Conservation (phyloP, 92 coral and sea anemone species). For the Pocillopora meandrina region DNA sequence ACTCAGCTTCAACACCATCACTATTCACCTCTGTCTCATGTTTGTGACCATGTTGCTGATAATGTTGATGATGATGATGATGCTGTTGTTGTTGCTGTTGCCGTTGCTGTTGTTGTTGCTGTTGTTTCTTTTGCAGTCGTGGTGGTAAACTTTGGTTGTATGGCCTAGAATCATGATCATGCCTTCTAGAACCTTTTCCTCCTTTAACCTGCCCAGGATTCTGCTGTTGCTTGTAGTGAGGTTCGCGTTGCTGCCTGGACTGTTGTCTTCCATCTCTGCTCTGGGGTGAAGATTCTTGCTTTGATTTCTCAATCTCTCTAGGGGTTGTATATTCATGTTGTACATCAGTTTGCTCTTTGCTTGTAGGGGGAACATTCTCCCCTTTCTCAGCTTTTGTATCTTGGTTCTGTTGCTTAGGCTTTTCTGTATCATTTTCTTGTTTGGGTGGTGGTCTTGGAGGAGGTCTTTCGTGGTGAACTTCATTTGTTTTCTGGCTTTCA, state of each 20-base stretch:
- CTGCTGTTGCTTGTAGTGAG: constrained; percentile 73
- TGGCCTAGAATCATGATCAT: constrained; percentile 69
- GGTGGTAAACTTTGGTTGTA: constrained; percentile 88
- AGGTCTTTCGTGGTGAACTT: constrained; percentile 47
- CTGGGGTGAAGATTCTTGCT: constrained; percentile 14
- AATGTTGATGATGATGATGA: constrained; percentile 62
- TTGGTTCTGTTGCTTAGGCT: constrained; percentile 25
- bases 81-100: constrained; percentile 51
- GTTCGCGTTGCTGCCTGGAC: constrained; percentile 52
- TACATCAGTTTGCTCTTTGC: constrained; percentile 36
- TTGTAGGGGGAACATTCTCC: constrained; percentile 33
- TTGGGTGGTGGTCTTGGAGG: constrained; percentile 48
- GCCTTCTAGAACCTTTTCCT: constrained; percentile 77
- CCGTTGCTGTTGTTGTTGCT: constrained; percentile 81
- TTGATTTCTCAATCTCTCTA: constrained; percentile 25
- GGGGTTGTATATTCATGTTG: constrained; percentile 39
- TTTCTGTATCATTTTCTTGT: constrained; percentile 17
- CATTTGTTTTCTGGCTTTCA: constrained; percentile 33
- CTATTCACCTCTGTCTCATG: constrained; percentile 36
- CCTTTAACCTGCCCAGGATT: constrained; percentile 64
- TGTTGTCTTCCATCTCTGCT: constrained; percentile 54
- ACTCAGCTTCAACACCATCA: constrained; percentile 31
- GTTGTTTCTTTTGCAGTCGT: constrained; percentile 84
- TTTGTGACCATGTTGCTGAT: constrained; percentile 50
- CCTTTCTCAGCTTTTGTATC: constrained; percentile 22